A percentile compares a stretch with the other conserved stretches of the same genome.
phyloP scores from a whole-genome alignment of 2,888 invertebrate genomes.

The Pantelozetes paolii region DNA sequence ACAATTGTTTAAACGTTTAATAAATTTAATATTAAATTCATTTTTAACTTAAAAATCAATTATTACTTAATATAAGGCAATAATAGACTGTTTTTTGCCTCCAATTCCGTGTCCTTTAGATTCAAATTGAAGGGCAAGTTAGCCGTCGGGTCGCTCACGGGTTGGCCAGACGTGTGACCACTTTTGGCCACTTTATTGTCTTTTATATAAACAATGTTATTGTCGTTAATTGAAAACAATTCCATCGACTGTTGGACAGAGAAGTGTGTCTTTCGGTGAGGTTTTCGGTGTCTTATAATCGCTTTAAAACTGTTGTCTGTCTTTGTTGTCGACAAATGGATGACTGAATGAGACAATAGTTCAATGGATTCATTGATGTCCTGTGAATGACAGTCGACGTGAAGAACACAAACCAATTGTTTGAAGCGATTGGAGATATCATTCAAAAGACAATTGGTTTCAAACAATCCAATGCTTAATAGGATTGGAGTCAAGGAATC shows the following conservation, averaged over 20 bases:
- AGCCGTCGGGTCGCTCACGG: neutral
- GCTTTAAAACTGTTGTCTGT: neutral
- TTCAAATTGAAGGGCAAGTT: constrained; percentile 61
- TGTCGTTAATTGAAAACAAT: constrained; percentile 15
- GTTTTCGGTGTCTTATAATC: constrained; percentile 9
- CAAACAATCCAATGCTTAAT: neutral
- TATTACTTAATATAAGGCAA: constrained; percentile 60
- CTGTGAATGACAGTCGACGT: constrained; percentile 26
- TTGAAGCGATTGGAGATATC: constrained; percentile 1
- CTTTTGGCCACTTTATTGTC: neutral
- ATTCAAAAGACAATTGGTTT: neutral
- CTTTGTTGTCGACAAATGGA: neutral
- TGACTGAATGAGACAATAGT: constrained; percentile 11
- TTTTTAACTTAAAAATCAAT: neutral
- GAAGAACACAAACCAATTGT: constrained; percentile 26
- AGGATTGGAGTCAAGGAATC: constrained; percentile 29
- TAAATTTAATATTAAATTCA: neutral
- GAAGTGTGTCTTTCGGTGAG: constrained; percentile 32
- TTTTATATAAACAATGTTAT: constrained; percentile 1
- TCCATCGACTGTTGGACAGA: constrained; percentile 25
- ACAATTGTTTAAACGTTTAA: neutral
- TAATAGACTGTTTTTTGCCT: constrained; percentile 60
- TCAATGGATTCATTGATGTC: neutral
- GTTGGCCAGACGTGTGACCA: neutral
- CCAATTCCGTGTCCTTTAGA: constrained; percentile 61